A percentile compares a stretch with the other conserved stretches of the same genome.
Evolutionary conservation across 2,113 vertebrate species (phyloP).

Genomic region (Myiozetetes cayanensis): DNA sequence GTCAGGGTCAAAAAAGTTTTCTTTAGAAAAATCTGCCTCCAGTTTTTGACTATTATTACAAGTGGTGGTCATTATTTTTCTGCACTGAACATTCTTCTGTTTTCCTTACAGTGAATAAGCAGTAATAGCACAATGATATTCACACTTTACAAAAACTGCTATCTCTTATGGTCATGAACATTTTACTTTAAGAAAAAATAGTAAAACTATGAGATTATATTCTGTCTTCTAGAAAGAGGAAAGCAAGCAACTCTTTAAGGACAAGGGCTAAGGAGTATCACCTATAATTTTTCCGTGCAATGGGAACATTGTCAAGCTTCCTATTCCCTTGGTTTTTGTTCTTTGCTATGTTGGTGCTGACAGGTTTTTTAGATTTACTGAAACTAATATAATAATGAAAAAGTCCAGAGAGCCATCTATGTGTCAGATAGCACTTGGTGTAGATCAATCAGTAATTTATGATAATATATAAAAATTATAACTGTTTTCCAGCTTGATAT

Average conservation of each 20-base stretch:
- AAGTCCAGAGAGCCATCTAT: not conserved
- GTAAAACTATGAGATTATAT: not conserved
- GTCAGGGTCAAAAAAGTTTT: not conserved
- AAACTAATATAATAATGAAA: not conserved
- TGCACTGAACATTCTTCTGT: not conserved
- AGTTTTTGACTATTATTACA: not conserved
- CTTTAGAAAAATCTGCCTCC: not conserved
- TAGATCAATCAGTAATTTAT: not conserved
- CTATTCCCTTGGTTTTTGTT: slow-evolving; percentile 5
- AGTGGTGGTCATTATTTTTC: not conserved
- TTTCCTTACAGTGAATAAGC: not conserved
- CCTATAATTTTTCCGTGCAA: not conserved
- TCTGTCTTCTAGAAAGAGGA: not conserved
- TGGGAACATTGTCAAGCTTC: not conserved
- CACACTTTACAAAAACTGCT: not conserved
- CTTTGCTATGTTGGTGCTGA: not conserved
- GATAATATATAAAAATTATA: not conserved
- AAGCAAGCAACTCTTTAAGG: not conserved
- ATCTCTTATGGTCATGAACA: not conserved
- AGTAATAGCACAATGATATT: not conserved
- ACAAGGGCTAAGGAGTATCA: not conserved
- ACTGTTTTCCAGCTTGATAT: not conserved
- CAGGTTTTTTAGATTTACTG: not conserved
- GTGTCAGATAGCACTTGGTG: not conserved
- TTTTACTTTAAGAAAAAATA: not conserved